Percentiles rank a stretch among this genome's conserved stretches.
Evolutionary conservation across 2,113 vertebrate species (phyloP).

Genomic region (Pachypanchax playfairii): DNA sequence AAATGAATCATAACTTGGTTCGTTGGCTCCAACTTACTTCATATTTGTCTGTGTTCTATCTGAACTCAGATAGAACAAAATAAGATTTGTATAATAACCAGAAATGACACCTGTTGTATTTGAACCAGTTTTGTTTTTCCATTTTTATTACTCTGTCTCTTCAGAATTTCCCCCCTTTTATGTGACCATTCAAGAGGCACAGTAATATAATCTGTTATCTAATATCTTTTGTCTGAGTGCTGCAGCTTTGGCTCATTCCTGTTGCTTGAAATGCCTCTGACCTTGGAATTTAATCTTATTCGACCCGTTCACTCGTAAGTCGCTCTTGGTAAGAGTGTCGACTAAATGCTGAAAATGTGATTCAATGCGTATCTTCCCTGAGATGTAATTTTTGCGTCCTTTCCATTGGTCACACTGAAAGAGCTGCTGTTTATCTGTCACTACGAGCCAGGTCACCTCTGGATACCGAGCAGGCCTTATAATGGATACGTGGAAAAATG

Average conservation of each 20-base stretch:
- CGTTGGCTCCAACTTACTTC: not conserved
- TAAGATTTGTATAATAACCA: not conserved
- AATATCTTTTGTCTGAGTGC: conserved; percentile 56
- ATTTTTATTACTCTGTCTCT: not conserved
- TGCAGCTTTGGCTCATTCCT: conserved; percentile 44
- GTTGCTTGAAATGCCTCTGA: conserved; percentile 54
- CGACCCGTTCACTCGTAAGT: conserved; percentile 60
- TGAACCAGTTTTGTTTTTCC: not conserved
- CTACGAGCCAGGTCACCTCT: conserved; percentile 36
- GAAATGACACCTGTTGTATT: not conserved
- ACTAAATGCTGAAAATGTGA: conserved; percentile 56
- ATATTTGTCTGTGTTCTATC: not conserved
- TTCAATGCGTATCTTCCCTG: conserved; percentile 50
- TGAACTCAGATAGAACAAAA: not conserved
- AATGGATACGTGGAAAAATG: conserved; percentile 36
- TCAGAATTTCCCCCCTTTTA: conserved; percentile 7
- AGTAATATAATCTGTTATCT: conserved; percentile 41
- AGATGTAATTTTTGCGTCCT: conserved; percentile 66
- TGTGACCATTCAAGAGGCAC: conserved; percentile 37
- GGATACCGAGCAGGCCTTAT: conserved; percentile 15
- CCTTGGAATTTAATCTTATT: conserved; percentile 75
- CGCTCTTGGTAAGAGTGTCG: conserved; percentile 57
- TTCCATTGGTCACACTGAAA: conserved; percentile 52
- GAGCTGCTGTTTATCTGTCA: conserved; percentile 39
- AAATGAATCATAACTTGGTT: not conserved